phyloP scores from a whole-genome alignment of 2,888 invertebrate species.

The Oxycera nigricornis region DNA sequence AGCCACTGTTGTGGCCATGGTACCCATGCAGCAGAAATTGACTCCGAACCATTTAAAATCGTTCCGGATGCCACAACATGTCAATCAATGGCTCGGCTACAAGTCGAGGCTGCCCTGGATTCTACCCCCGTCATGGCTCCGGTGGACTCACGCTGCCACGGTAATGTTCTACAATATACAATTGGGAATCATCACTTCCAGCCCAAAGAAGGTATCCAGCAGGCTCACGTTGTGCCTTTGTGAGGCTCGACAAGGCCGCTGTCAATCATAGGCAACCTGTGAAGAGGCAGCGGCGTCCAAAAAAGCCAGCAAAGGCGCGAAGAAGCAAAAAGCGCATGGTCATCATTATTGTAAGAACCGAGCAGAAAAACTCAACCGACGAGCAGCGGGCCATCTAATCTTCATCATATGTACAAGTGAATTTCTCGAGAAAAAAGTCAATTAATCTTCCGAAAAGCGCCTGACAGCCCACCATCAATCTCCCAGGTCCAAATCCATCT shows the following conservation, averaged over 20 bases:
- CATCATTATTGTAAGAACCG: slow-evolving; percentile 14
- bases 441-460: slow-evolving; percentile 38
- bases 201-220: slow-evolving; percentile 12
- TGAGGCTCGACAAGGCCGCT: slow-evolving; percentile 3
- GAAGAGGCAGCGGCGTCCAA: not conserved
- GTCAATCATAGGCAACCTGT: slow-evolving; percentile 8
- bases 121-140: not conserved
- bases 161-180: not conserved
- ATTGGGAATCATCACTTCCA: slow-evolving; percentile 27
- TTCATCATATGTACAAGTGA: slow-evolving; percentile 21
- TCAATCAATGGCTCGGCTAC: slow-evolving; percentile 53
- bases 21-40: not conserved
- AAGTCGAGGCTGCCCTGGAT: not conserved
- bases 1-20: not conserved
- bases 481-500: not conserved
- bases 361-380: slow-evolving; percentile 19
- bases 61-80: slow-evolving; percentile 59
- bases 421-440: slow-evolving; percentile 17
- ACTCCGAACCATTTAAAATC: slow-evolving; percentile 42
- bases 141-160: not conserved
- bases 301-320: not conserved
- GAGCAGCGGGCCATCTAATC: slow-evolving; percentile 31
- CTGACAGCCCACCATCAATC: slow-evolving; percentile 40
- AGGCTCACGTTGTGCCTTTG: not conserved
- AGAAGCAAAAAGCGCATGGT: slow-evolving; percentile 28